Evolutionary conservation across 2,888 invertebrate genomes (phyloP).

Genomic region (Acholoe squamosa): DNA sequence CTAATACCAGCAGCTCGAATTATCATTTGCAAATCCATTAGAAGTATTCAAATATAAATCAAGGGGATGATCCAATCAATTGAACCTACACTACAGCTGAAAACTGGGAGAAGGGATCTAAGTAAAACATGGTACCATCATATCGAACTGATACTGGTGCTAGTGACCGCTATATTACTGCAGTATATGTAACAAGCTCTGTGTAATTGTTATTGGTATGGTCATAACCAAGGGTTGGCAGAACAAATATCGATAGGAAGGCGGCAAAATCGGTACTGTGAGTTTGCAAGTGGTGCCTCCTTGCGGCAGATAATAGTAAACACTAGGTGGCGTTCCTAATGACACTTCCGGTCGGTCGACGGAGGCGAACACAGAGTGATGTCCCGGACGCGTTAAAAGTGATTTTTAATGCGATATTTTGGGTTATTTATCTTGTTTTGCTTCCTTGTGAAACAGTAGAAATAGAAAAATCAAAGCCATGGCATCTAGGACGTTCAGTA

Average conservation of each 20-base stretch:
- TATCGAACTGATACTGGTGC: neutral
- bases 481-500: neutral
- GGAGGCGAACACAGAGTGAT: neutral
- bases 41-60: no score
- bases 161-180: no score
- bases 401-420: neutral
- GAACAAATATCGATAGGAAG: neutral
- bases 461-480: neutral
- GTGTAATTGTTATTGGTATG: neutral
- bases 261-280: no score
- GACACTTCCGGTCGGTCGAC: constrained; percentile 19
- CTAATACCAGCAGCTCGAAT: no score
- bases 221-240: neutral
- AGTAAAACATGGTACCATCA: no score
- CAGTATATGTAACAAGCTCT: neutral
- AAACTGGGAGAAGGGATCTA: no score
- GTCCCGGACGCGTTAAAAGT: neutral
- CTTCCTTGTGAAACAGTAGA: neutral
- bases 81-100: no score
- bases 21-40: no score
- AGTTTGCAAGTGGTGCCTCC: neutral
- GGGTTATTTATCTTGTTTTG: neutral
- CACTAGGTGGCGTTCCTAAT: neutral
- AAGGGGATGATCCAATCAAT: no score
- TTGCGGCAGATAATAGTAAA: neutral